Conservation (phyloP, 1,140 invertebrate genomes). For the Cephus cinctus region DNA sequence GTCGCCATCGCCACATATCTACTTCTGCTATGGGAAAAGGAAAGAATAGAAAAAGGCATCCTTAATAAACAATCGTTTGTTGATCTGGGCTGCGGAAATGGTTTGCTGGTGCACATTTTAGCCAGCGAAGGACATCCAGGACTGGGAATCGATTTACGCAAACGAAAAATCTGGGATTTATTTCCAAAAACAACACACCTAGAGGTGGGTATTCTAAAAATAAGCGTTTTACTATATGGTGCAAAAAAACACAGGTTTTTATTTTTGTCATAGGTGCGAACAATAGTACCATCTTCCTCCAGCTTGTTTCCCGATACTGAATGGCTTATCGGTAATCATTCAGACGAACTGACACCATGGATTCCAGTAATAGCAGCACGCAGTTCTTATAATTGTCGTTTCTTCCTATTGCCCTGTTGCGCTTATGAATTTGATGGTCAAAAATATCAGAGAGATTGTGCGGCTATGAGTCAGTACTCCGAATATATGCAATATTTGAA, state of each 20-base stretch:
- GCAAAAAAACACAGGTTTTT: slow-evolving; percentile 33
- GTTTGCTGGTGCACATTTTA: slow-evolving; percentile 87
- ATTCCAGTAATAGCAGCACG: slow-evolving; percentile 88
- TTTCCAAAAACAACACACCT: slow-evolving; percentile 61
- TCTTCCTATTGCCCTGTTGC: slow-evolving; percentile 94
- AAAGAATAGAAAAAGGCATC: slow-evolving; percentile 48
- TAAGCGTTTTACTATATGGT: slow-evolving; percentile 29
- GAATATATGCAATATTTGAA: slow-evolving; percentile 82
- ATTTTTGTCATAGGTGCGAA: slow-evolving; percentile 53
- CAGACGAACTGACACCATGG: slow-evolving; percentile 98
- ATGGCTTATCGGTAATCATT: slow-evolving; percentile 98
- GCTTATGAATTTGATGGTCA: slow-evolving; percentile 85
- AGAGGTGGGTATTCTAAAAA: slow-evolving; percentile 38
- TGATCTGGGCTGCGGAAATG: slow-evolving; percentile 97
- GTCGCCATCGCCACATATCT: slow-evolving; percentile 93
- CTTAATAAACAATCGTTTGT: slow-evolving; percentile 71
- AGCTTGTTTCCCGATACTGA: slow-evolving; percentile 75
- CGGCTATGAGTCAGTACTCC: slow-evolving; percentile 72
- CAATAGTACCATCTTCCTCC: slow-evolving; percentile 70
- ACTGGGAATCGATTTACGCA: slow-evolving; percentile 85
- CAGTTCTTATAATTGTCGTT: slow-evolving; percentile 68
- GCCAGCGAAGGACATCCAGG: slow-evolving; percentile 82
- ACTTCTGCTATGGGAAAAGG: slow-evolving; percentile 72
- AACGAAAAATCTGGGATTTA: slow-evolving; percentile 86
- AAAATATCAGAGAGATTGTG: slow-evolving; percentile 73